Conservation (phyloP, 2,888 invertebrate genomes). For the Acleris literana region DNA sequence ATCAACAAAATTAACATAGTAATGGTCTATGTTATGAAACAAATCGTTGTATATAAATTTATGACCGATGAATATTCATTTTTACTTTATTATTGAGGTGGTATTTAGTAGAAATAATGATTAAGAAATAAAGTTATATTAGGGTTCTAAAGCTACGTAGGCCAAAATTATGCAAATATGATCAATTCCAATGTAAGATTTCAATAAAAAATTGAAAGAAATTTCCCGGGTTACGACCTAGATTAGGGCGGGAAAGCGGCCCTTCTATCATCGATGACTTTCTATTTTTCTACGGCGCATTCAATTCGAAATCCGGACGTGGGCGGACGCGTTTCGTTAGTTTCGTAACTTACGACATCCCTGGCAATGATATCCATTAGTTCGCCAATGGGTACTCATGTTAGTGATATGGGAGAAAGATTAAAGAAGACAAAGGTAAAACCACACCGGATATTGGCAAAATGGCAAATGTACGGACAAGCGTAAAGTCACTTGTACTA, state of each 20-base stretch:
- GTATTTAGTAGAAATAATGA: background rate
- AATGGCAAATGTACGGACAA: no score
- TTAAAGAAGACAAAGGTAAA: constrained; percentile 5
- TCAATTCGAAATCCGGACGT: constrained; percentile 69
- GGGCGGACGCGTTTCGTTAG: constrained; percentile 72
- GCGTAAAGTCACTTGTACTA: no score
- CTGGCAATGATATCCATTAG: constrained; percentile 35
- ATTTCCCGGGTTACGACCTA: constrained; percentile 58
- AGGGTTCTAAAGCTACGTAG: background rate
- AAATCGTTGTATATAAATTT: background rate
- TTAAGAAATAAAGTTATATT: background rate
- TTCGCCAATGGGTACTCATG: constrained; percentile 30
- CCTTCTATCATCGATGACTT: constrained; percentile 73
- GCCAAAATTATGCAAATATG: no score
- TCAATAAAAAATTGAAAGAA: constrained; percentile 15
- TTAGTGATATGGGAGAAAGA: constrained; percentile 9
- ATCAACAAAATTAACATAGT: constrained; percentile 2
- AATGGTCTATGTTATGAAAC: no score
- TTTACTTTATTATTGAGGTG: background rate
- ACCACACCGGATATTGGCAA: no score
- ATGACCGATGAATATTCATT: background rate
- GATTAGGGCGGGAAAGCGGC: constrained; percentile 73
- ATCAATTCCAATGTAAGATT: background rate
- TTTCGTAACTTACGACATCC: constrained; percentile 40
- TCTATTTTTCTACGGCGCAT: constrained; percentile 80